Conservation (phyloP, 2,888 invertebrate species). For the Chrysolina americana region DNA sequence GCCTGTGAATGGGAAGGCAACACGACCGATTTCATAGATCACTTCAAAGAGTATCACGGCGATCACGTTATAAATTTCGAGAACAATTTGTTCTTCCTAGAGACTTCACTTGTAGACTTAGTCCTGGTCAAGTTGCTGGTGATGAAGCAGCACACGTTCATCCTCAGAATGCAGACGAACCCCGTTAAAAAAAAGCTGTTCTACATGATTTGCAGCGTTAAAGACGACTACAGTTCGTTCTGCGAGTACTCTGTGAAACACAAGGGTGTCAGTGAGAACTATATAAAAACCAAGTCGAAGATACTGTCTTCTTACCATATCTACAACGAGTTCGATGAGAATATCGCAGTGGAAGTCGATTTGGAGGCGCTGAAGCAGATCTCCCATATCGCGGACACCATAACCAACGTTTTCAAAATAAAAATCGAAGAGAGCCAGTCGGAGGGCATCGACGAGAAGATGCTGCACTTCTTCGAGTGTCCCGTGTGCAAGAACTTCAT, state of each 20-base stretch:
- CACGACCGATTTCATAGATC: slow-evolving; percentile 56
- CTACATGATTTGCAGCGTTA: slow-evolving; percentile 60
- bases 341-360: slow-evolving; percentile 56
- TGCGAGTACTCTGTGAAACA: slow-evolving; percentile 62
- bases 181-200: slow-evolving; percentile 53
- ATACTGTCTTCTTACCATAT: slow-evolving; percentile 53
- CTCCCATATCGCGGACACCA: slow-evolving; percentile 53
- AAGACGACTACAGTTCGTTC: slow-evolving; percentile 52
- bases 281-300: slow-evolving; percentile 60
- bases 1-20: slow-evolving; percentile 59
- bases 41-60: slow-evolving; percentile 59
- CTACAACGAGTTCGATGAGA: slow-evolving; percentile 53
- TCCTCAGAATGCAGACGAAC: slow-evolving; percentile 58
- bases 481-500: slow-evolving; percentile 64
- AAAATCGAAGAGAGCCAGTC: slow-evolving; percentile 48
- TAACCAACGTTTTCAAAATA: slow-evolving; percentile 56
- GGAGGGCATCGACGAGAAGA: slow-evolving; percentile 58
- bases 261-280: slow-evolving; percentile 58
- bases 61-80: slow-evolving; percentile 59
- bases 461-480: slow-evolving; percentile 63
- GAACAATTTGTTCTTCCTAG: slow-evolving; percentile 57
- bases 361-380: slow-evolving; percentile 58
- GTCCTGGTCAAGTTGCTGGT: slow-evolving; percentile 58
- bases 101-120: slow-evolving; percentile 55
- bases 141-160: slow-evolving; percentile 56